Conservation (phyloP, 2,113 vertebrate species). For the Antechinus flavipes region DNA sequence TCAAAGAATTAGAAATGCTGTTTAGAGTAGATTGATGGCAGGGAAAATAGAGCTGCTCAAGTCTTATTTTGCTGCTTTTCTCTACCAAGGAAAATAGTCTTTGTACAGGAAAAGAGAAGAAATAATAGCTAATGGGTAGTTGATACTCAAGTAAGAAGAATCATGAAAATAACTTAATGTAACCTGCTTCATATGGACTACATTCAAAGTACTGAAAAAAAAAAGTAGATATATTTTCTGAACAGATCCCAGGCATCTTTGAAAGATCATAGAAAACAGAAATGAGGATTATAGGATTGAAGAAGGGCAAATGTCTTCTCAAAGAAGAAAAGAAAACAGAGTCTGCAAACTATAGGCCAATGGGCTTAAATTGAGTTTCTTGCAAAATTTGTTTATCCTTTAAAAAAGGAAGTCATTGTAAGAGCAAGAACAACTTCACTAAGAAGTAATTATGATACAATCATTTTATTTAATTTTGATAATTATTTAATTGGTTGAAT, state of each 20-base stretch:
- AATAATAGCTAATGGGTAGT: not conserved
- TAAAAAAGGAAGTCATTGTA: not conserved
- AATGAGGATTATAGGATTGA: not conserved
- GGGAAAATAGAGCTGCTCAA: not conserved
- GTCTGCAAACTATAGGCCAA: not conserved
- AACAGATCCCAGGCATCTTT: not conserved
- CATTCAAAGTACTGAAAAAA: not conserved
- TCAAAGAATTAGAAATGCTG: not conserved
- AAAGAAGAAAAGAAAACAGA: not conserved
- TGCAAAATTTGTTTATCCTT: not conserved
- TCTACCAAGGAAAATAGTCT: not conserved
- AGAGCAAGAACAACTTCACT: not conserved
- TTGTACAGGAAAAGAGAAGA: not conserved
- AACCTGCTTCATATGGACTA: not conserved
- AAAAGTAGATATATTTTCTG: not conserved
- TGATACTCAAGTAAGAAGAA: not conserved
- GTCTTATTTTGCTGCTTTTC: not conserved
- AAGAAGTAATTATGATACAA: not conserved
- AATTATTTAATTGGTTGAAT: not conserved
- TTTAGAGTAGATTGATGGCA: not conserved
- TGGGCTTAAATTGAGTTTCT: not conserved
- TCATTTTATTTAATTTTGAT: not conserved
- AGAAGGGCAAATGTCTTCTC: not conserved
- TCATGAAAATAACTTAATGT: not conserved
- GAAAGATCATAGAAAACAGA: not conserved